phyloP scores from a whole-genome alignment of 1,140 invertebrate genomes.

The Arctopsyche grandis region DNA sequence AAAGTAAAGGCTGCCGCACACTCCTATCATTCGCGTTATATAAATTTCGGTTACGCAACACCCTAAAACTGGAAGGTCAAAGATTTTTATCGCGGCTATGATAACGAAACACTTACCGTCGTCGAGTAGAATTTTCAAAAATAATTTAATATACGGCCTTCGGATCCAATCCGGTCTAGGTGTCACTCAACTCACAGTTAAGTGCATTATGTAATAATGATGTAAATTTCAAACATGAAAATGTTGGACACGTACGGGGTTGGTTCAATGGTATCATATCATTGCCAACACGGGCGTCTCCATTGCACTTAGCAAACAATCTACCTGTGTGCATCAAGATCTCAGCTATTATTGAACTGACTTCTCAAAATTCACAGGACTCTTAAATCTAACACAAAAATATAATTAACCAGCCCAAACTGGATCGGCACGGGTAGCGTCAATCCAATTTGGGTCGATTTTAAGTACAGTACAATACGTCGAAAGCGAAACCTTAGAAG shows the following conservation, averaged over 20 bases:
- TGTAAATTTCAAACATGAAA: background rate
- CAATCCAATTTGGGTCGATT: too few species aligned
- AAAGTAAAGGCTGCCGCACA: conserved; percentile 12
- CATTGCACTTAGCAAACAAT: conserved; percentile 31
- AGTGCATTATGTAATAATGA: background rate
- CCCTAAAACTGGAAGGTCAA: conserved; percentile 10
- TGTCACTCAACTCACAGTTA: conserved; percentile 11
- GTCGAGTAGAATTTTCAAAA: background rate
- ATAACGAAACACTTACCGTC: conserved; percentile 10
- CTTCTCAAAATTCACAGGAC: conserved; percentile 47
- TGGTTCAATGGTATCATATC: conserved; percentile 29
- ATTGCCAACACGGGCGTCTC: conserved; percentile 46
- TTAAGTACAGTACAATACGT: too few species aligned
- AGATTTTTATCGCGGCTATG: conserved; percentile 18
- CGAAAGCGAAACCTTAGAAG: background rate
- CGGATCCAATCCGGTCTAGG: background rate
- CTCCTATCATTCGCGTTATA: background rate
- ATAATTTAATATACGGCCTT: conserved; percentile 23
- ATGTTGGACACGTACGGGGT: conserved; percentile 48
- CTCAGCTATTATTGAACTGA: conserved; percentile 12
- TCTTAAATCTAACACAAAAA: background rate
- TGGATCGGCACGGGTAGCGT: too few species aligned
- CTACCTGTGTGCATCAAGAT: conserved; percentile 51
- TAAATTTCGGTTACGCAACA: conserved; percentile 15
- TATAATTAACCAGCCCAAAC: too few species aligned